Evolutionary conservation across 2,888 invertebrate genomes (phyloP), one percentile per base, ranked within the genome.

Genomic region (Allygus modestus): DNA sequence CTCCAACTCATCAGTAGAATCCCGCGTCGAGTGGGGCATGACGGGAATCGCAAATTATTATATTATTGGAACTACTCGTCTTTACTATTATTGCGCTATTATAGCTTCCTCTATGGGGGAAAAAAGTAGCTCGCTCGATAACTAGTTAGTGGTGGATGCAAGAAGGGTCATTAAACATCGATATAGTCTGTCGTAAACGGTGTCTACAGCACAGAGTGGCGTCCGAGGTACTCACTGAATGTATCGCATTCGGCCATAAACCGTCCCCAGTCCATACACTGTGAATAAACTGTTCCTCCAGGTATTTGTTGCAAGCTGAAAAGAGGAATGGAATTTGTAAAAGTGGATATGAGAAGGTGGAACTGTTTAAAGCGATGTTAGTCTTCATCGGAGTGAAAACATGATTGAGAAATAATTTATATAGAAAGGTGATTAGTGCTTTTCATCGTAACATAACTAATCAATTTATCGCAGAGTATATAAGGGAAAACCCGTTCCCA

Each of bases 51-150:
- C 12, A 2, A 33, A 69, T 69, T 31, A 69, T 23, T 61, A 61
- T 23, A 61, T 61, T 61, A 61, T 61, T 61, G 61, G 26, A 61
- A 61, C 61, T 61, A 23, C 61, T 61, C 61, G 61, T 61, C 54
- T 54, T 54, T 12, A 54, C 54, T 54, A 28, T 61, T 61, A 61
- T 23, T 2, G 26, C 26, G 61, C 15, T 61, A 15, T 61, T 61
- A 61, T 28, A 23, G 26, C 61, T 61, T 61, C 61, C 61, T 61
- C 28, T 61, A 61, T 61, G 26, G 23, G 26, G 61, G 12, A 4
- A 51, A 51, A 51, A 51, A 51, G 51, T 51, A 17, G 28, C 20
- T 28, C 61, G 61, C 61, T 23, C 61, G 61, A 28, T 61, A 61
- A 12, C 20, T 61, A 28, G 1, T 51, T 51, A 51, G 5, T 17